phyloP scores from a whole-genome alignment of 1,140 invertebrate species.

The Drosophila gunungcola region DNA sequence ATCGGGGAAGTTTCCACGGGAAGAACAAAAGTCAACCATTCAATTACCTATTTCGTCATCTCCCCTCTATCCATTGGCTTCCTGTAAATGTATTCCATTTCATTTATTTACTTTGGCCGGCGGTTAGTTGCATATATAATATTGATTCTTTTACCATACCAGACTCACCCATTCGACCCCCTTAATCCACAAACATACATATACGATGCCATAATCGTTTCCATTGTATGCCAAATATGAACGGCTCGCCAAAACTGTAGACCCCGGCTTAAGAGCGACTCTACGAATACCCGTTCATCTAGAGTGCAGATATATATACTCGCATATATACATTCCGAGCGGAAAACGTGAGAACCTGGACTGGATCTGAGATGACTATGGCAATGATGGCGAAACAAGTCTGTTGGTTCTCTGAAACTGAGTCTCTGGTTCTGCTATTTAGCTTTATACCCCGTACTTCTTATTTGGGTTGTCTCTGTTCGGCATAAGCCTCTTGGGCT shows the following conservation, averaged over 20 bases:
- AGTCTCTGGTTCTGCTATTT: slow-evolving; percentile 12
- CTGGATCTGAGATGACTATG: background rate
- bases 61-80: slow-evolving; percentile 10
- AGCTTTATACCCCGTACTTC: slow-evolving; percentile 33
- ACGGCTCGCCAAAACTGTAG: slow-evolving; percentile 51
- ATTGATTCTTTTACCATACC: slow-evolving; percentile 51
- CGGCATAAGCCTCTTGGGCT: slow-evolving; percentile 74
- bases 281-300: slow-evolving; percentile 46
- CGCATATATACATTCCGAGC: slow-evolving; percentile 40
- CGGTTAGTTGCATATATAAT: slow-evolving; percentile 40
- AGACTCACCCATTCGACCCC: slow-evolving; percentile 40
- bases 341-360: slow-evolving; percentile 30
- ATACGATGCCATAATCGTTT: slow-evolving; percentile 56
- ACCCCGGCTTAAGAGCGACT: slow-evolving; percentile 33
- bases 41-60: background rate
- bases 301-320: slow-evolving; percentile 23
- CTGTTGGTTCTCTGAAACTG: slow-evolving; percentile 18
- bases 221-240: slow-evolving; percentile 71
- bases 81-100: slow-evolving; percentile 10
- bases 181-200: slow-evolving; percentile 36
- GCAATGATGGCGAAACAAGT: slow-evolving; percentile 38
- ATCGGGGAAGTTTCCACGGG: background rate
- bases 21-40: background rate
- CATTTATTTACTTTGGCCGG: slow-evolving; percentile 17
- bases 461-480: slow-evolving; percentile 69